Conservation (phyloP, 2,113 vertebrate genomes). For the Platycercus adscitus region DNA sequence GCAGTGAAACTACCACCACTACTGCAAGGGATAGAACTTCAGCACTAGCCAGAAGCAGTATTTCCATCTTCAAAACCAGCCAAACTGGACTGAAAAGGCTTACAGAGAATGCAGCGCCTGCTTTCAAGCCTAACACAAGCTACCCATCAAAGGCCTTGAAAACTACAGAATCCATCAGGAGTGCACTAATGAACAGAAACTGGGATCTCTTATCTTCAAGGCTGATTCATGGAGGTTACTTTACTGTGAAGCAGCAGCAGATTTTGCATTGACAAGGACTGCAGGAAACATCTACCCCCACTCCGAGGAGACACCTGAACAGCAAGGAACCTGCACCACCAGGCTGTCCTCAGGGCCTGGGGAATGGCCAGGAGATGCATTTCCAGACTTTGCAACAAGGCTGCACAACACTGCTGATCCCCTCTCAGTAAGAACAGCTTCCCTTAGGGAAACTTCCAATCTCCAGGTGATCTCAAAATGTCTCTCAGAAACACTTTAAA, state of each 20-base stretch:
- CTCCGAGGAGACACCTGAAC: background rate
- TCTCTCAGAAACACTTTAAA: slow-evolving; percentile 1
- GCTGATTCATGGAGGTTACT: background rate
- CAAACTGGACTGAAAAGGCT: background rate
- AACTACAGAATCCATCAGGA: background rate
- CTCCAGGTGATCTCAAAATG: slow-evolving; percentile 43
- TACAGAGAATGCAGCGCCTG: background rate
- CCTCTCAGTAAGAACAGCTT: background rate
- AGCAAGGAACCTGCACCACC: background rate
- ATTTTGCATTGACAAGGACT: background rate
- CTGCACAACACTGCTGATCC: background rate
- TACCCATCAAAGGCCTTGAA: background rate
- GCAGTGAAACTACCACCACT: background rate
- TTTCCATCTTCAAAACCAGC: background rate
- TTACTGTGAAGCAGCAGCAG: background rate
- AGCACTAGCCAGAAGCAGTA: background rate
- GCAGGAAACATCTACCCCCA: background rate
- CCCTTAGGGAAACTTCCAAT: background rate
- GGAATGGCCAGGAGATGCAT: background rate
- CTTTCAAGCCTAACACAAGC: background rate
- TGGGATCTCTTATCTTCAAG: background rate
- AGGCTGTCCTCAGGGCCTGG: background rate
- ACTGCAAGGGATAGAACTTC: background rate
- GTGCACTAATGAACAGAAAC: background rate
- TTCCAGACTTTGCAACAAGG: background rate